Base-by-base conservation (phyloP, 2,888 invertebrate genomes). In the Eupeodes latifasciatus region DNA sequence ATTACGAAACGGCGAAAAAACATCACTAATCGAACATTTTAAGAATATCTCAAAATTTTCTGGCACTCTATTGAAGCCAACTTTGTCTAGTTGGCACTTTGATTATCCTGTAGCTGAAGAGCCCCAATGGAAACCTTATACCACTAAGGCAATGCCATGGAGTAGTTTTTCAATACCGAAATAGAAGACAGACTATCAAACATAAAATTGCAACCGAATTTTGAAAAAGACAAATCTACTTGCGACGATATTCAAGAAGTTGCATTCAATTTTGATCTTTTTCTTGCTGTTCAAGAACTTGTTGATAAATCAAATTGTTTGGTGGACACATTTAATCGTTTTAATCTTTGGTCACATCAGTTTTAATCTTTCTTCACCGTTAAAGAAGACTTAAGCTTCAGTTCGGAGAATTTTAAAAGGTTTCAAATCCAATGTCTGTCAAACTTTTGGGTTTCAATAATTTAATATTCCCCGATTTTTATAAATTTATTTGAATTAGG, bases 11-110 rank as follows among this genome's bases (percentile, higher is more conserved):
- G 80, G 89, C 11, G 84, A 90, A 40, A 83, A 81, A 51, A 53
- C 72, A 5, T 12, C 55, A 6, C 44, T 81, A 16, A 83, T 64
- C 7, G 51, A 76, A 27, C 49, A 87, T 47, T 77, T 87, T 14
- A 80, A 86, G 11, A 82, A 81, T 34, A 64, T 77, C 10, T 72
- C 80, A 19, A 80, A 84, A 49, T 66, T 78, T 10, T 69, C 79
- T 4, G 74, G 79, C 16, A 89, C 81, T 12, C 84, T 90, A 5
- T 57, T 91, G 0, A 90, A 90, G 59, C 91, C 92, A 0, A 93
- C 94, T 6, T 69, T 91, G 61, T 89, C 90, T 0, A 92, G 92
- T 5, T 93, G 93, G 93, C 91, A 92, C 61, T 93, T 93, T 77
- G 92, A 93, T 76, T 92, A 92, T 74, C 82, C 88, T 6, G 92